Evolutionary conservation across 2,797 vertebrate species (phyloP).

Genomic region (Clarias fuscus): DNA sequence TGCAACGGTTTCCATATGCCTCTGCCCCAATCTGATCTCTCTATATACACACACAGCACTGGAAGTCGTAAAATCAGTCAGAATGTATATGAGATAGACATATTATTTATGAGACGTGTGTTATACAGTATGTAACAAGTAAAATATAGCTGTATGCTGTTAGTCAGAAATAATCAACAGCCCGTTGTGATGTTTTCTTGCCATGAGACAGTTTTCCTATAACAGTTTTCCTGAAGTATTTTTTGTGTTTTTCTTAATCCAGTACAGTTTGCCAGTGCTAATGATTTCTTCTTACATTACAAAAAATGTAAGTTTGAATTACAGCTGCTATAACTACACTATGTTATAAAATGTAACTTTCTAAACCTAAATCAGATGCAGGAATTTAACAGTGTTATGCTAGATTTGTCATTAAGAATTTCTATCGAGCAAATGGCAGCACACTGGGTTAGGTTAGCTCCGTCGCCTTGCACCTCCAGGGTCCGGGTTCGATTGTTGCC

Average conservation of each 20-base stretch:
- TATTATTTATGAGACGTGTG: neutral
- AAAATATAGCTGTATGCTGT: neutral
- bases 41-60: neutral
- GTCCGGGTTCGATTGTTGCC: no score
- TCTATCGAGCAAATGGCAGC: neutral
- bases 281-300: neutral
- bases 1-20: slow-evolving; percentile 23
- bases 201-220: neutral
- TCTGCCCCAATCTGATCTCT: neutral
- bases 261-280: neutral
- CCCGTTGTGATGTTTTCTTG: neutral
- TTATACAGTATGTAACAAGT: neutral
- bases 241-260: neutral
- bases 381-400: neutral
- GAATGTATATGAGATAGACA: neutral
- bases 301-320: no score
- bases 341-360: neutral
- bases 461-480: no score
- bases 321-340: neutral
- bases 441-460: no score
- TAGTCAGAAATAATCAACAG: neutral
- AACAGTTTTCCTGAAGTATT: neutral
- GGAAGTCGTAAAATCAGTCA: neutral
- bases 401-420: neutral
- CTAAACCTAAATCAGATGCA: neutral